These are phyloP conservation scores for Emmelina monodactyla DNA, from an alignment of 2,888 invertebrate species.

Conservation along the genomic window DNA sequence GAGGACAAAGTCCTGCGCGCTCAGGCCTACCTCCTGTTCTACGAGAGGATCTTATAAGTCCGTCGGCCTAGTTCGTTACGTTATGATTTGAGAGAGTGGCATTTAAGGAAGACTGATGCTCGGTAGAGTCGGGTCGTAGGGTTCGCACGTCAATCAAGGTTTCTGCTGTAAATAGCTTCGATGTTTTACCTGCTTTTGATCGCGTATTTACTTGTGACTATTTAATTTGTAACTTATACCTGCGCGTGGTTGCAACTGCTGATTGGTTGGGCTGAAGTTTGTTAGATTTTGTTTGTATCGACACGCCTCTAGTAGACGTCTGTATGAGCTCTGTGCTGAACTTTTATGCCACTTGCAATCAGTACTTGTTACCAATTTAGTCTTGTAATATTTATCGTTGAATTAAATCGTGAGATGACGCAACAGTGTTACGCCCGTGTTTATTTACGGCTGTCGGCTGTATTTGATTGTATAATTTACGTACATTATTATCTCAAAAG, in stretches of 20 bases:
- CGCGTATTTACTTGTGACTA: slow-evolving; percentile 6
- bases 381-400: no score
- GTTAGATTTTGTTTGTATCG: no score
- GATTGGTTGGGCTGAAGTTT: no score
- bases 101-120: slow-evolving; percentile 50
- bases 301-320: no score
- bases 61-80: slow-evolving; percentile 22
- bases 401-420: no score
- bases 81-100: slow-evolving; percentile 26
- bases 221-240: slow-evolving; percentile 7
- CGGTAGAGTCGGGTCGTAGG: slow-evolving; percentile 21
- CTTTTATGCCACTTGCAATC: no score
- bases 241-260: slow-evolving; percentile 2
- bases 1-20: slow-evolving; percentile 82
- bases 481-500: no score
- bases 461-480: no score
- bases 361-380: no score
- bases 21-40: slow-evolving; percentile 96
- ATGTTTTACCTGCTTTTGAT: slow-evolving; percentile 4
- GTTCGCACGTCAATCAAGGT: slow-evolving; percentile 18
- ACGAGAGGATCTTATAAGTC: slow-evolving; percentile 85
- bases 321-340: no score
- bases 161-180: slow-evolving; percentile 39
- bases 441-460: no score
- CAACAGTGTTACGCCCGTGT: no score